Evolutionary conservation across 2,888 invertebrate genomes (phyloP).

Genomic region (Archaeoteleia sp.): DNA sequence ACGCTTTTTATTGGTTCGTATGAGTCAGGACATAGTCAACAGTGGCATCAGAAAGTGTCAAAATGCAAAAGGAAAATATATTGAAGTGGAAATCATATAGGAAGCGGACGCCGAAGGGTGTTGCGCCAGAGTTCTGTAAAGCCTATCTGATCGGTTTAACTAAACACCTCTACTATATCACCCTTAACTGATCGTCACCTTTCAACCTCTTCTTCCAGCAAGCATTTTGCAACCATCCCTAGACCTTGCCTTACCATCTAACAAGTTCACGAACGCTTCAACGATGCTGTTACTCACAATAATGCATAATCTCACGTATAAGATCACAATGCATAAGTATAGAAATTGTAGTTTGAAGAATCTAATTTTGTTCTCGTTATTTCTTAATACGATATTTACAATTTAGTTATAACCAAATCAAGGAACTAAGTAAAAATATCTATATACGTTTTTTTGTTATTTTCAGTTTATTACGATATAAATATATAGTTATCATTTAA

Average conservation of each 20-base stretch:
- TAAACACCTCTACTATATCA: slow-evolving; percentile 68
- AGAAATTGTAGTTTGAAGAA: too few relatives aligned
- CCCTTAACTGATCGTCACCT: slow-evolving; percentile 69
- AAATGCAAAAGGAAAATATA: neutral
- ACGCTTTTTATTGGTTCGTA: neutral
- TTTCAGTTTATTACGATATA: too few relatives aligned
- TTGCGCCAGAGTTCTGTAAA: slow-evolving; percentile 13
- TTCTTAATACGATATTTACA: too few relatives aligned
- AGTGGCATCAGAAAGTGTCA: neutral
- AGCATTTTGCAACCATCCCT: slow-evolving; percentile 11
- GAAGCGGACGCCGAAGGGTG: slow-evolving; percentile 10
- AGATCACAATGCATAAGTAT: too few relatives aligned
- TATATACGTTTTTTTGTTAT: too few relatives aligned
- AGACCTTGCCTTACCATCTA: neutral
- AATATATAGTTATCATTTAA: too few relatives aligned
- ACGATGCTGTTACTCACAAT: neutral
- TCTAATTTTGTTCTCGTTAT: too few relatives aligned
- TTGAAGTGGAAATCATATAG: neutral
- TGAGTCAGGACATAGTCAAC: too few relatives aligned
- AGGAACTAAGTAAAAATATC: too few relatives aligned
- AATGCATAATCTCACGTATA: neutral
- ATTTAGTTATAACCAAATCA: too few relatives aligned
- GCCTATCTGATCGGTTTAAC: slow-evolving; percentile 70
- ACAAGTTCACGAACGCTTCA: neutral
- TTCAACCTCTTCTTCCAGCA: slow-evolving; percentile 53